A percentile compares a stretch with the other conserved stretches of the same genome.
Evolutionary conservation across 2,113 vertebrate species (phyloP).

Genomic region (Trogon surrucura): DNA sequence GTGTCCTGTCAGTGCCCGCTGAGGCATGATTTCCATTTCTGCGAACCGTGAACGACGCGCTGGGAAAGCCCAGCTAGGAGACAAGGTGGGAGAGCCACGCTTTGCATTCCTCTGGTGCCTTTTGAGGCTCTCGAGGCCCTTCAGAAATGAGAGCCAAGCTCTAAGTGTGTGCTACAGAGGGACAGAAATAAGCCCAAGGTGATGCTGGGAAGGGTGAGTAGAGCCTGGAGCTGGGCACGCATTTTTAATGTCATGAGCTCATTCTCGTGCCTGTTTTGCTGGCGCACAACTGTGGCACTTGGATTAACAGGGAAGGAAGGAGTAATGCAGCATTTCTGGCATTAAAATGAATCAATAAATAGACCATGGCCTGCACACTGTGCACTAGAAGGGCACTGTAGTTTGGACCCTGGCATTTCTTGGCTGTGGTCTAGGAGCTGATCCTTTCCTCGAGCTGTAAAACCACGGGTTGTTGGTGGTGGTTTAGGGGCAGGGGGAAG

Average conservation of each 20-base stretch:
- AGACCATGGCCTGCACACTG: not conserved
- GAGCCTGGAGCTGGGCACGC: not conserved
- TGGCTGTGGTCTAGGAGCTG: not conserved
- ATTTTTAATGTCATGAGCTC: not conserved
- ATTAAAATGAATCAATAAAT: not conserved
- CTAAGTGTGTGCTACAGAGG: not conserved
- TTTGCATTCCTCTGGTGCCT: not conserved
- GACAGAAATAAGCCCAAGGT: not conserved
- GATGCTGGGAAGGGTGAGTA: not conserved
- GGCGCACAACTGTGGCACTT: not conserved
- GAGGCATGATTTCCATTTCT: not conserved
- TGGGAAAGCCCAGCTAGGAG: not conserved
- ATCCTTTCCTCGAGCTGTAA: not conserved
- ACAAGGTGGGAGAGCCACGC: fast-evolving
- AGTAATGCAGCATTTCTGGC: not conserved
- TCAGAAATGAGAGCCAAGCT: not conserved
- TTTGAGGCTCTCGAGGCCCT: not conserved
- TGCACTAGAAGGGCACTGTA: not conserved
- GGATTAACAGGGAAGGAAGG: not conserved
- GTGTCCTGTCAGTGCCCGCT: not conserved
- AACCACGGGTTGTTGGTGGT: fast-evolving
- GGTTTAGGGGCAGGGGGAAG: not conserved
- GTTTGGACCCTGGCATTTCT: not conserved
- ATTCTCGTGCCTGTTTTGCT: not conserved
- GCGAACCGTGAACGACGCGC: fast-evolving